phyloP scores from a whole-genome alignment of 2,888 invertebrate genomes.

The Oscheius myriophilus region DNA sequence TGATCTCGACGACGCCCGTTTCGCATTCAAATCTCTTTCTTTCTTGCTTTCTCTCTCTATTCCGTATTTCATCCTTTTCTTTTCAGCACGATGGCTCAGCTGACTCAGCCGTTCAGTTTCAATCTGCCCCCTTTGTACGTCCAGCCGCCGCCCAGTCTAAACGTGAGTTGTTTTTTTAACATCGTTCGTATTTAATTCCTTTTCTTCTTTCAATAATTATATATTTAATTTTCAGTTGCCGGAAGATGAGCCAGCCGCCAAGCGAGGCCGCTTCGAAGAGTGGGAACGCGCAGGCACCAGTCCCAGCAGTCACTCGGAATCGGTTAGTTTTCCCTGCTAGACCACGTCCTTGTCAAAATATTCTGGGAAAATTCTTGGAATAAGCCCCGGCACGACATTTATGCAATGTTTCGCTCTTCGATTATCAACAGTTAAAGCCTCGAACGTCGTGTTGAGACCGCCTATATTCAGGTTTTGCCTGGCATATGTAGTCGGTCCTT shows the following conservation, averaged over 20 bases:
- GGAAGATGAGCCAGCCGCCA: conserved; percentile 3
- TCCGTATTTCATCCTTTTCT: neutral
- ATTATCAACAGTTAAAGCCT: too few relatives aligned
- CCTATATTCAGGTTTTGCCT: too few relatives aligned
- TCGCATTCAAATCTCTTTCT: neutral
- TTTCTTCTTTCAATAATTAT: too few relatives aligned
- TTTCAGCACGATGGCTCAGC: conserved; percentile 14
- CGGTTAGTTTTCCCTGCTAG: conserved; percentile 15
- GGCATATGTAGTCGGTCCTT: too few relatives aligned
- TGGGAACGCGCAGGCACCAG: conserved; percentile 4
- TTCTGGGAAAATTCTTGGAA: too few relatives aligned
- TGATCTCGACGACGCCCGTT: conserved; percentile 12
- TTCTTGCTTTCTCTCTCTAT: neutral
- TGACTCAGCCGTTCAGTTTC: conserved; percentile 11
- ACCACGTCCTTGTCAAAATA: too few relatives aligned
- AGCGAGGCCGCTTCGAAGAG: conserved; percentile 18
- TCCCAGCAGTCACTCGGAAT: conserved; percentile 24
- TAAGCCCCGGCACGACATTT: too few relatives aligned
- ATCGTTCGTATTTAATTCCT: too few relatives aligned
- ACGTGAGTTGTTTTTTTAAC: neutral
- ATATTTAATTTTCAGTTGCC: conserved; percentile 3
- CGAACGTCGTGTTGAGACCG: too few relatives aligned
- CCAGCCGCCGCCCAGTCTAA: too few relatives aligned
- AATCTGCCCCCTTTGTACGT: conserved; percentile 8
- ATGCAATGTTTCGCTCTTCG: too few relatives aligned